These are phyloP conservation scores for Helicoverpa assulta DNA, from an alignment of 2,888 invertebrate species.

Conservation along the genomic window DNA sequence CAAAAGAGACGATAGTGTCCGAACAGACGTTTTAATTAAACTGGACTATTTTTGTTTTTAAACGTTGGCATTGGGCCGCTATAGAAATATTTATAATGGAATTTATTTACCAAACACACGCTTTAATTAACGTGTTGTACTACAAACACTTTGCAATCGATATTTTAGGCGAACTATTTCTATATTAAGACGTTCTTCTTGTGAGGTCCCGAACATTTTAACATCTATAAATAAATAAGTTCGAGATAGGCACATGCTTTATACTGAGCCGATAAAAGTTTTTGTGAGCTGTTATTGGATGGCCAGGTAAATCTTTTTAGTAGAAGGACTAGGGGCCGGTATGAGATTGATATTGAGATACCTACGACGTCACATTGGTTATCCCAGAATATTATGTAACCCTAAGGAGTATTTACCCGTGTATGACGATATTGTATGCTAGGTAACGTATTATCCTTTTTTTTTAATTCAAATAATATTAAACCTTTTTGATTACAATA, in stretches of 20 bases:
- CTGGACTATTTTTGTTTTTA: slow-evolving; percentile 40
- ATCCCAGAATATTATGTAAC: too few relatives aligned
- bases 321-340: background rate
- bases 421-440: too few relatives aligned
- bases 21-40: slow-evolving; percentile 54
- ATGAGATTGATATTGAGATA: background rate
- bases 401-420: too few relatives aligned
- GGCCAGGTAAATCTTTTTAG: slow-evolving; percentile 32
- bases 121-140: slow-evolving; percentile 64
- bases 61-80: slow-evolving; percentile 51
- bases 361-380: too few relatives aligned
- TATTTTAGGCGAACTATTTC: slow-evolving; percentile 38
- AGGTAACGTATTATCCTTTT: too few relatives aligned
- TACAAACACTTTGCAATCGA: slow-evolving; percentile 56
- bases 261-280: slow-evolving; percentile 28
- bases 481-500: too few relatives aligned
- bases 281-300: slow-evolving; percentile 43
- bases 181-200: slow-evolving; percentile 43
- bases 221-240: slow-evolving; percentile 29
- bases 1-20: slow-evolving; percentile 24
- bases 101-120: slow-evolving; percentile 60
- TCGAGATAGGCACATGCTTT: slow-evolving; percentile 26
- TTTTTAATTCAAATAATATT: too few relatives aligned
- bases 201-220: slow-evolving; percentile 46
- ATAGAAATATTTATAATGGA: slow-evolving; percentile 61